Evolutionary conservation across 2,113 vertebrate species (phyloP).

Genomic region (Brachyistius frenatus): DNA sequence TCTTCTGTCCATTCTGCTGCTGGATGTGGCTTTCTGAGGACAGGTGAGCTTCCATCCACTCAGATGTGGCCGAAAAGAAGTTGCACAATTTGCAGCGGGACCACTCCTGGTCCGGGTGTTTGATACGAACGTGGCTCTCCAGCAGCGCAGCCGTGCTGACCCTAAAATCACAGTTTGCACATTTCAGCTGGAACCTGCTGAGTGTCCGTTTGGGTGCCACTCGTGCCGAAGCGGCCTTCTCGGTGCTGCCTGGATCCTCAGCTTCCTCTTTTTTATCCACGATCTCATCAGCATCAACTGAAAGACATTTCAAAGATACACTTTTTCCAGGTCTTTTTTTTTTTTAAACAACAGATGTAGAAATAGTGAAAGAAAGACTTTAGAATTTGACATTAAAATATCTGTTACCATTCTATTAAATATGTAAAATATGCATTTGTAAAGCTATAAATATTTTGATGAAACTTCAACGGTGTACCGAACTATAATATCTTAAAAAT

Average conservation of each 20-base stretch:
- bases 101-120: constrained; percentile 89
- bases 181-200: constrained; percentile 89
- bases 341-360: too few species aligned
- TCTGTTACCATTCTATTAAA: too few species aligned
- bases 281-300: constrained; percentile 64
- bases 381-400: too few species aligned
- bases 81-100: constrained; percentile 92
- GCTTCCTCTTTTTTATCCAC: constrained; percentile 54
- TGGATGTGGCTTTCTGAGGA: constrained; percentile 90
- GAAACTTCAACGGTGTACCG: background rate
- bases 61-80: constrained; percentile 89
- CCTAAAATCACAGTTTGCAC: constrained; percentile 91
- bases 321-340: too few species aligned
- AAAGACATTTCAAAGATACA: constrained; percentile 51
- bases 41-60: constrained; percentile 93
- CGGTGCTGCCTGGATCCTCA: constrained; percentile 12
- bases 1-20: constrained; percentile 85
- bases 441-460: too few species aligned
- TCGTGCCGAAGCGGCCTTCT: constrained; percentile 58
- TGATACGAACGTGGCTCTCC: constrained; percentile 89
- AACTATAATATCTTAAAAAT: background rate
- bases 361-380: too few species aligned
- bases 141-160: constrained; percentile 88
- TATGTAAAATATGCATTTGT: too few species aligned
- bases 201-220: constrained; percentile 79